phyloP scores from a whole-genome alignment of 2,113 vertebrate species.

The Xerus inauris region DNA sequence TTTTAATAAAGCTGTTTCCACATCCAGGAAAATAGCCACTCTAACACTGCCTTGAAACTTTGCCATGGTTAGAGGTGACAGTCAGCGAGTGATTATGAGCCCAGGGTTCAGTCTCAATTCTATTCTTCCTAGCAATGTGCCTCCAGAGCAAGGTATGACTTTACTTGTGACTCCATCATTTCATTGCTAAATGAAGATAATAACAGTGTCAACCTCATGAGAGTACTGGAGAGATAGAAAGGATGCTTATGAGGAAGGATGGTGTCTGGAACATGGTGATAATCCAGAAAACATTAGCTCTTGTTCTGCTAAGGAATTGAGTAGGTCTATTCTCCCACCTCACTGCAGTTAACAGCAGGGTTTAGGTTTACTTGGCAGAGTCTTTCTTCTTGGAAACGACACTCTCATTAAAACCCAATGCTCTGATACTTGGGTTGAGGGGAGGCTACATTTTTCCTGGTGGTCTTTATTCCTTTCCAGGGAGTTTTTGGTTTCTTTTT shows the following conservation, averaged over 20 bases:
- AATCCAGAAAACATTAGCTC: background rate
- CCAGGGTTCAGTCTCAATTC: background rate
- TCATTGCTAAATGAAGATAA: background rate
- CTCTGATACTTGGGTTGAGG: background rate
- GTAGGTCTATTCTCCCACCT: background rate
- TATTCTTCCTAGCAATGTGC: background rate
- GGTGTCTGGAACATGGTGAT: background rate
- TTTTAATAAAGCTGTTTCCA: background rate
- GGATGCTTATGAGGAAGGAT: background rate
- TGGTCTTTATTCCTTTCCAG: background rate
- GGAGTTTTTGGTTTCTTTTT: background rate
- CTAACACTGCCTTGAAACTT: background rate
- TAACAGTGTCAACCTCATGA: background rate
- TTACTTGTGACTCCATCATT: background rate
- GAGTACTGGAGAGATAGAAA: background rate
- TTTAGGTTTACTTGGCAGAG: background rate
- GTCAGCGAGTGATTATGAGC: background rate
- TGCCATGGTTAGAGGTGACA: background rate
- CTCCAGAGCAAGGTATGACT: background rate
- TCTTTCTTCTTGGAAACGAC: background rate
- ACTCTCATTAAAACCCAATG: background rate
- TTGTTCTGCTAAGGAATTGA: background rate
- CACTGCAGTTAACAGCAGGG: background rate
- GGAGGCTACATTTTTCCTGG: background rate
- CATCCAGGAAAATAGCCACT: background rate